A percentile compares a stretch with the other conserved stretches of the same genome.
Evolutionary conservation across 2,113 vertebrate species (phyloP).

Genomic region (Agelaius tricolor): DNA sequence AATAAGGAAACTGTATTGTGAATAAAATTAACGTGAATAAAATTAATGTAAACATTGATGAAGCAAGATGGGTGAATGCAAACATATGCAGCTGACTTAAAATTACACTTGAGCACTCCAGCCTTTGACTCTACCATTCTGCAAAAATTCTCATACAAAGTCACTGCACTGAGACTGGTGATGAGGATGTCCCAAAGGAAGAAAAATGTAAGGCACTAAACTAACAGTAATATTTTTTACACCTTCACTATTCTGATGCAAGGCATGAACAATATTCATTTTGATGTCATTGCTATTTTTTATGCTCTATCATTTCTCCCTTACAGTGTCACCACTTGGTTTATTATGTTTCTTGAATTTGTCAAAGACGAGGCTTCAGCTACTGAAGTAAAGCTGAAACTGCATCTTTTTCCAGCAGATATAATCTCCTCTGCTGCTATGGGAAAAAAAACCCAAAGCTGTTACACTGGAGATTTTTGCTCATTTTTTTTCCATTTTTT

Average conservation of each 20-base stretch:
- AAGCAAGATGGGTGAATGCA: background rate
- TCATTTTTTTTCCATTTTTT: background rate
- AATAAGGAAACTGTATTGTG: background rate
- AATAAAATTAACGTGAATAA: background rate
- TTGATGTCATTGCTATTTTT: background rate
- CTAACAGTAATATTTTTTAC: background rate
- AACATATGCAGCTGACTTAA: background rate
- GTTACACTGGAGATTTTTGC: background rate
- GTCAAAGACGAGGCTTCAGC: background rate
- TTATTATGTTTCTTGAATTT: conserved; percentile 44
- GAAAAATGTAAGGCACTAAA: background rate
- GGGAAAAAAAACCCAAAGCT: background rate
- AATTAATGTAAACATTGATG: background rate
- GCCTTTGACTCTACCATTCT: background rate
- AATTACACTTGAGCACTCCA: background rate
- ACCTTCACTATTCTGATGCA: background rate
- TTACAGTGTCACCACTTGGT: conserved; percentile 52
- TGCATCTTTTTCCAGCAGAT: background rate
- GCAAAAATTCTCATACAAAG: background rate
- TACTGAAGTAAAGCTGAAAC: conserved; percentile 40
- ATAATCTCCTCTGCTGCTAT: background rate
- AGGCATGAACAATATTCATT: conserved; percentile 42
- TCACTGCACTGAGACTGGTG: background rate
- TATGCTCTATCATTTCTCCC: conserved; percentile 53
- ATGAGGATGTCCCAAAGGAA: background rate